These are phyloP conservation scores for Drosophila parthenogenetica DNA, from an alignment of 2,888 invertebrate species.

Conservation along the genomic window DNA sequence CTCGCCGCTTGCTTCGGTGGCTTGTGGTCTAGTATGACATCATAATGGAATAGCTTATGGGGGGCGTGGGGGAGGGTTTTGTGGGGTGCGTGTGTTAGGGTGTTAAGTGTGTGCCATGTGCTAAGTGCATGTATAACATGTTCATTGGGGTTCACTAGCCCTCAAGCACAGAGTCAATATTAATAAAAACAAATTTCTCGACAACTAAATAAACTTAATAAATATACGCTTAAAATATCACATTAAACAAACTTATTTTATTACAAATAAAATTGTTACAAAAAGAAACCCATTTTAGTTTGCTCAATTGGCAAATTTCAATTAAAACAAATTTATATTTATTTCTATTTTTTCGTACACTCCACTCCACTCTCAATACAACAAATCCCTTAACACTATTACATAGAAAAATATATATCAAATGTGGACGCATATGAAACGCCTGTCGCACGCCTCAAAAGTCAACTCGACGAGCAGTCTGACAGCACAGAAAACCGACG, in stretches of 20 bases:
- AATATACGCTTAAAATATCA: too few species aligned
- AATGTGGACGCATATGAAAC: conserved; percentile 85
- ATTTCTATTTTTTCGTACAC: conserved; percentile 62
- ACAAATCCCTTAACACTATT: conserved; percentile 22
- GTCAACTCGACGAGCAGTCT: conserved; percentile 83
- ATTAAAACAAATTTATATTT: conserved; percentile 57
- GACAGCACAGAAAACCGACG: conserved; percentile 82
- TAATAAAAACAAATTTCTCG: conserved; percentile 1
- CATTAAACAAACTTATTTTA: conserved; percentile 6
- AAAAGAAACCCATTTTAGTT: conserved; percentile 23
- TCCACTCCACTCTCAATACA: conserved; percentile 15
- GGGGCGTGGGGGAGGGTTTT: conserved; percentile 4
- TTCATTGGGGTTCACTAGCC: conserved; percentile 22
- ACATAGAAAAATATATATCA: conserved; percentile 72
- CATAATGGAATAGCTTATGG: conserved; percentile 25
- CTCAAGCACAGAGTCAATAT: conserved; percentile 14
- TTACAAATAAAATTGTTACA: conserved; percentile 12
- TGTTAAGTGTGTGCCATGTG: conserved; percentile 53
- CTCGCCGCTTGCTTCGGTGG: conserved; percentile 12
- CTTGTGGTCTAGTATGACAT: conserved; percentile 46
- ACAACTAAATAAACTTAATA: neutral
- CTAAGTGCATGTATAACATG: conserved; percentile 33
- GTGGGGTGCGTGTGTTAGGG: conserved; percentile 33
- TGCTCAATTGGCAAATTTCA: conserved; percentile 47
- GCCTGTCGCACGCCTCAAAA: conserved; percentile 84